These are phyloP conservation scores for Drosophila subquinaria DNA, from an alignment of 2,888 invertebrate species.

Conservation along the genomic window DNA sequence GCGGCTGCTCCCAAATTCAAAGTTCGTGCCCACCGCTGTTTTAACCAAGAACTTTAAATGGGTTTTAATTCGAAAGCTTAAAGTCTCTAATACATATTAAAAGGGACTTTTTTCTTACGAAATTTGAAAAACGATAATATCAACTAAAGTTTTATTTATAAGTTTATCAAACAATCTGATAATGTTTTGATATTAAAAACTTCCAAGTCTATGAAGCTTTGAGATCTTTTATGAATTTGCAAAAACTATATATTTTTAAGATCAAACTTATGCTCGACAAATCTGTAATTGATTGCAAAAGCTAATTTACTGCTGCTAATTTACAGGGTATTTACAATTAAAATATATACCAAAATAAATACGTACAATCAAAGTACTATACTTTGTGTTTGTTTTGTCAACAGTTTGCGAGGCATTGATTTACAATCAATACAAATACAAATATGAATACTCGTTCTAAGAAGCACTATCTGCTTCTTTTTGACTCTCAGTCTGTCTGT, in stretches of 20 bases:
- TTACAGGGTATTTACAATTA: slow-evolving; percentile 5
- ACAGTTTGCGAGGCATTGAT: slow-evolving; percentile 16
- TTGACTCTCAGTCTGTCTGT: neutral
- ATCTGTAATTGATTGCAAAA: neutral
- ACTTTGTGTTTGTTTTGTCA: slow-evolving; percentile 20
- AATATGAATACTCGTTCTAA: slow-evolving; percentile 26
- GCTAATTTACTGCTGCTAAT: neutral
- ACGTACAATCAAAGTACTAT: slow-evolving; percentile 5
- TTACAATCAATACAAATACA: slow-evolving; percentile 20
- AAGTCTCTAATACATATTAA: too few species aligned
- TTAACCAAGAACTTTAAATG: too few species aligned
- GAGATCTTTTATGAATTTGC: too few species aligned
- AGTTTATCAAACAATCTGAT: neutral
- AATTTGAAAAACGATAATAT: too few species aligned
- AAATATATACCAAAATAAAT: neutral
- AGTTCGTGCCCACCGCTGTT: too few species aligned
- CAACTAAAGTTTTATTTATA: too few species aligned
- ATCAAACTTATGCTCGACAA: neutral
- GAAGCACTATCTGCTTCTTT: slow-evolving; percentile 1
- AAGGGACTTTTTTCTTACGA: too few species aligned
- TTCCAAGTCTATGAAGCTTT: neutral
- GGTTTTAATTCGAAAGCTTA: too few species aligned
- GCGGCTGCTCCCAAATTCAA: too few species aligned
- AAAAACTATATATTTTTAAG: too few species aligned
- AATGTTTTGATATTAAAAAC: neutral